Evolutionary conservation across 2,113 vertebrate genomes (phyloP).

Genomic region (Misgurnus anguillicaudatus): DNA sequence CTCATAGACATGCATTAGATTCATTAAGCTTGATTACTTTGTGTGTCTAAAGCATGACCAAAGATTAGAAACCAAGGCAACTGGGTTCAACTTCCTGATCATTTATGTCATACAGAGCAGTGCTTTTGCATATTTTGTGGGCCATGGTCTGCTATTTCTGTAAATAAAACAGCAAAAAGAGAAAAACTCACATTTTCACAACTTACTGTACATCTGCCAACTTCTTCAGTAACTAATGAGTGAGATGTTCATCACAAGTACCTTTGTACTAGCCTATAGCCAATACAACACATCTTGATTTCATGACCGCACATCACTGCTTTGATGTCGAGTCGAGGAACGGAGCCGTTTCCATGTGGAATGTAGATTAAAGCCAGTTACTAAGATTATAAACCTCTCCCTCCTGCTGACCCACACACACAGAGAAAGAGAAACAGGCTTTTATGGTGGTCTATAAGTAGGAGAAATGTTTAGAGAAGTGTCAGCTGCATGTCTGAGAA

Average conservation of each 20-base stretch:
- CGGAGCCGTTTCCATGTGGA: not conserved
- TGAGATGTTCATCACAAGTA: too few relatives aligned
- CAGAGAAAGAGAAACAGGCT: conserved; percentile 1
- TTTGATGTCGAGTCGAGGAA: conserved; percentile 5
- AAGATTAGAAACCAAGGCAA: conserved; percentile 30
- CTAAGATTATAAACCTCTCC: not conserved
- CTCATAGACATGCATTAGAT: conserved; percentile 3
- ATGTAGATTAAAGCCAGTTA: conserved; percentile 12
- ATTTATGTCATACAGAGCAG: too few relatives aligned
- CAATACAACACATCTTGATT: not conserved
- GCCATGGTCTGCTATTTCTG: too few relatives aligned
- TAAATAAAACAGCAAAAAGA: too few relatives aligned
- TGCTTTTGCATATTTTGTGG: not conserved
- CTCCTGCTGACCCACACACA: conserved; percentile 38
- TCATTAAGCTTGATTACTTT: conserved; percentile 20
- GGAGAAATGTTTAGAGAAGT: conserved; percentile 34
- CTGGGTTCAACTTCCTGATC: conserved; percentile 4
- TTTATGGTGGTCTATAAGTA: conserved; percentile 34
- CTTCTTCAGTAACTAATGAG: not conserved
- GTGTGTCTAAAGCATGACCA: not conserved
- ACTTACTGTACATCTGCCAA: not conserved
- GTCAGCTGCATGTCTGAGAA: conserved; percentile 36
- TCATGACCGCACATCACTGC: not conserved
- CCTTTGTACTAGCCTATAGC: too few relatives aligned
- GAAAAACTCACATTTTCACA: too few relatives aligned